Evolutionary conservation across 2,888 invertebrate genomes (phyloP), one percentile per base, ranked within the genome.

Genomic region (Scaptomyza cyrtandrae): DNA sequence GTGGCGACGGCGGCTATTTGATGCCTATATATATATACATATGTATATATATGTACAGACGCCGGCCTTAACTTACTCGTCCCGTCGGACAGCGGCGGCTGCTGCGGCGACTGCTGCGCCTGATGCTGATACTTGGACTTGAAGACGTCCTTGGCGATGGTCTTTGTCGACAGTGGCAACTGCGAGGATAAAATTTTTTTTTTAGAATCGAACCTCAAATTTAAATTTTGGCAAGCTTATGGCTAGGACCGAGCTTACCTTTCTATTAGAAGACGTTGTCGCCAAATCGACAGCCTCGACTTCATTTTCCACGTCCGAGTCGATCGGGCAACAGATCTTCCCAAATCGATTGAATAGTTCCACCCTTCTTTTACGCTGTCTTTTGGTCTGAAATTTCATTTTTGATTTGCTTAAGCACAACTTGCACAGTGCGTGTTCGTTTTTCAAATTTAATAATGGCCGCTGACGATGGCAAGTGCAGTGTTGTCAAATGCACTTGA

Each of bases 331-430:
- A 53, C 13, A 73, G 16, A 46, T 45, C 16, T 67, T 60, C 1
- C 45, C 68, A 54, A 46, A 29, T 29, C 50, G 39, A 43, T 63
- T 57, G 2, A 60, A 58, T 11, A 54, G 16, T 19, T 58, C 53
- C 10, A 41, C 57, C 37, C 66, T 75, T 31, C 71, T 59, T 37
- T 71, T 71, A 0, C 62, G 67, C 63, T 79, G 71, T n/a, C 77
- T 49, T 27, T 75, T 79, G 13, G 76, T 70, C 29, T 70, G 24
- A 61, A 66, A 70, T 61, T 75, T 75, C 56, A 73, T 75, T 56
- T 50, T 75, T 53, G 7, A 44, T 6, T n/a, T 13, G 37, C 11
- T 50, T 33, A n/a, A n/a, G 29, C 29, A 35, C 46, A 24, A 48
- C 33, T n/a, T 39, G 29, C n/a, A n/a, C 35, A 41, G 19, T 19